A percentile compares a stretch with the other conserved stretches of the same genome.
Evolutionary conservation across 2,888 invertebrate species (phyloP).

Genomic region (Sarcophaga caerulescens): DNA sequence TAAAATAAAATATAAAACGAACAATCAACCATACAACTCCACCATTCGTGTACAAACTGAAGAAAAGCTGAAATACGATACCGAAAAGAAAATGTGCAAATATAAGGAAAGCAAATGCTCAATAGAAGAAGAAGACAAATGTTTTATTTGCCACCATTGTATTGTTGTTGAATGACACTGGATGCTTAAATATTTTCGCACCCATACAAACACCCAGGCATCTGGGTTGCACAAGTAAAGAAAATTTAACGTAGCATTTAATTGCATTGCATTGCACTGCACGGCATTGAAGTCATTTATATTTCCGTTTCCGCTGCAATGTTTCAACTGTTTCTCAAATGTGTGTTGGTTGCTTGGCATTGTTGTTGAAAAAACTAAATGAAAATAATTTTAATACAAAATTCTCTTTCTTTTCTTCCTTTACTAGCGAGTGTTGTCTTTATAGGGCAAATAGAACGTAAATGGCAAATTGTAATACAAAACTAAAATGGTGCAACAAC

Average conservation of each 20-base stretch:
- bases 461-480: conserved; percentile 64
- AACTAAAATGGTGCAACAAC: conserved; percentile 51
- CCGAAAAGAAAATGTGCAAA: not conserved
- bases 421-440: conserved; percentile 35
- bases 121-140: conserved; percentile 36
- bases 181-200: conserved; percentile 40
- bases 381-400: not conserved
- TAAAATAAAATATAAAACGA: conserved; percentile 27
- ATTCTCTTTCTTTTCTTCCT: not conserved
- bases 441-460: conserved; percentile 55
- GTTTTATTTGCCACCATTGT: conserved; percentile 53
- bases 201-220: conserved; percentile 12
- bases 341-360: not conserved
- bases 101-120: not conserved
- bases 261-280: conserved; percentile 43
- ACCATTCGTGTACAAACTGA: not conserved
- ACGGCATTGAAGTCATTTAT: conserved; percentile 16
- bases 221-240: conserved; percentile 50
- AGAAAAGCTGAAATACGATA: not conserved
- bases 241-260: conserved; percentile 62
- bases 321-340: conserved; percentile 27
- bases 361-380: not conserved
- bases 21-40: not conserved
- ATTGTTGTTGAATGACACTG: conserved; percentile 65
- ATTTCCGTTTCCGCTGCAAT: conserved; percentile 66